Evolutionary conservation across 1,140 invertebrate species (phyloP), one percentile per base, ranked within the genome.

Genomic region (Psix sp.): DNA sequence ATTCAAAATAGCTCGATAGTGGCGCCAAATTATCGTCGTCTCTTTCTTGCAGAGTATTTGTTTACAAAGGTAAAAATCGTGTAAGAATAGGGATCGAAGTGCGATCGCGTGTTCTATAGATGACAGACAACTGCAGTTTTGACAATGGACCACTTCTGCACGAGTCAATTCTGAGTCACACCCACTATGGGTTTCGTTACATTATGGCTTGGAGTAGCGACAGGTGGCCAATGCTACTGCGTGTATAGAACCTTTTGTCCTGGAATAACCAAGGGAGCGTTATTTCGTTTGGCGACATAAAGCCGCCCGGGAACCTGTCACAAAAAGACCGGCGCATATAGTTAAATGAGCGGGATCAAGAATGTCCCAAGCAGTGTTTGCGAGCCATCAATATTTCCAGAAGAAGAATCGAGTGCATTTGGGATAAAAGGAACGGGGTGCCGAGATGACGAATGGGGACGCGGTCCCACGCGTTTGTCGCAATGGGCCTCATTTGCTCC

Each of bases 221-320:
- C 81, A 84, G 81, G 80, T 81, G 78, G 79, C 78, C 75, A 76
- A 79, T 74, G 81, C 76, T 82, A 83, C 82, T 78, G 80, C 73
- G 38, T 20, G 13, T 15, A 9, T 13, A 48, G 15, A 40, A 36
- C 33, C 54, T 67, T 78, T 79, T 80, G 74, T 80, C 71, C 52
- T 66, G 10, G 71, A 65, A 66, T 65, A 68, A 60, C 46, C 62
- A 73, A 35, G 6, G 13, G 60, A 68, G 68, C 67, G 68, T 20
- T 62, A 7, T n/a, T n/a, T n/a, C 21, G 21, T 4, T 3, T 7
- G 21, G 3, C 21, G 21, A 24, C 3, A 24, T 3, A 24, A 24
- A 24, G 7, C n/a, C n/a, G 21, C 45, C 21, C 36, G 31, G 39
- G 43, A 56, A 42, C 29, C 18, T 33, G 35, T 21, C 17, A 49